Evolutionary conservation across 2,113 vertebrate species (phyloP).

Genomic region (Zosterops borbonicus): DNA sequence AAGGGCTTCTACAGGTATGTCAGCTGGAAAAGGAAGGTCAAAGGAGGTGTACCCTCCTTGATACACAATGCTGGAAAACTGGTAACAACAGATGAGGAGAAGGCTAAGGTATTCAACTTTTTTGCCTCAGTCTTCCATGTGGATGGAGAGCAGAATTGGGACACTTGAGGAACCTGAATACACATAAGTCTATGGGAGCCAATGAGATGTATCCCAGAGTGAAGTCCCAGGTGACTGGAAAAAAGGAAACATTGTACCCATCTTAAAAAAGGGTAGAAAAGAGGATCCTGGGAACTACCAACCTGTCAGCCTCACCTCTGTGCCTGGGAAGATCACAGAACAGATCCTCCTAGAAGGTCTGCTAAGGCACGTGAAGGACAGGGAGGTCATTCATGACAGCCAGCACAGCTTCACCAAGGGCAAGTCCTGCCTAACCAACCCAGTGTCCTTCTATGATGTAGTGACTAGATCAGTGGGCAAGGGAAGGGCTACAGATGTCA

Average conservation of each 20-base stretch:
- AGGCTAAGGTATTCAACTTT: background rate
- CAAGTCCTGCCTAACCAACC: too few relatives aligned
- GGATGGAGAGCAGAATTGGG: background rate
- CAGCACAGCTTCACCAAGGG: too few relatives aligned
- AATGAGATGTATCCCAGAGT: background rate
- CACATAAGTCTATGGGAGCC: background rate
- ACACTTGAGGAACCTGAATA: background rate
- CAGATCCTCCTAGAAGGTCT: too few relatives aligned
- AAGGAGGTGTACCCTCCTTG: background rate
- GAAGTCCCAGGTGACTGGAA: background rate
- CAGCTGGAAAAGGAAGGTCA: background rate
- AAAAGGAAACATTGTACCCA: background rate
- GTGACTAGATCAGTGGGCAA: too few relatives aligned
- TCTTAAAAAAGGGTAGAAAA: background rate
- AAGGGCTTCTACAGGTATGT: background rate
- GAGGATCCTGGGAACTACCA: background rate
- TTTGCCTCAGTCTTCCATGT: background rate
- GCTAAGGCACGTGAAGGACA: background rate
- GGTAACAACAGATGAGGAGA: background rate
- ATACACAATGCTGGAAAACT: background rate
- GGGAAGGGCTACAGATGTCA: too few relatives aligned
- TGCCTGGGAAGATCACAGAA: too few relatives aligned
- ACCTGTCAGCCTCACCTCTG: background rate
- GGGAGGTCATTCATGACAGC: background rate
- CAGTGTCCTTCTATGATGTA: too few relatives aligned